These are phyloP conservation scores for Formica aserva DNA, from an alignment of 2,888 invertebrate species.

Conservation along the genomic window DNA sequence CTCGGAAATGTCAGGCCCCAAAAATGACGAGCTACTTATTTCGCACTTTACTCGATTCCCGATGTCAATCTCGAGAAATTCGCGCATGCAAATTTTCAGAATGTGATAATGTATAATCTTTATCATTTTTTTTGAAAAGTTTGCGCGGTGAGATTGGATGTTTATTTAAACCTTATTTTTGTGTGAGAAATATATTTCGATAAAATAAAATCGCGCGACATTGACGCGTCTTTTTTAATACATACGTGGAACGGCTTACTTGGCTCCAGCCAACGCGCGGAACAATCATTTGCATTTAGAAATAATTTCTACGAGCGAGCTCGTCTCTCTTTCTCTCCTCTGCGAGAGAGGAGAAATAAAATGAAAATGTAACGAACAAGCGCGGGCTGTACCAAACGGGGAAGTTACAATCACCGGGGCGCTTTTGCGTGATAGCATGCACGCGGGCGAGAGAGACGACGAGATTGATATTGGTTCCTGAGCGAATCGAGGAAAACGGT, in stretches of 20 bases:
- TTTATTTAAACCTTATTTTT: slow-evolving; percentile 4
- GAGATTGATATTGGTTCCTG: slow-evolving; percentile 78
- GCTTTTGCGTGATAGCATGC: slow-evolving; percentile 74
- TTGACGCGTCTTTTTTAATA: slow-evolving; percentile 45
- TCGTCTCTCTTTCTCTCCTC: not conserved
- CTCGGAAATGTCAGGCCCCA: not conserved
- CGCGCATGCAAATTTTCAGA: slow-evolving; percentile 21
- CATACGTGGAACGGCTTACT: slow-evolving; percentile 46
- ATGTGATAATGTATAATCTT: not conserved
- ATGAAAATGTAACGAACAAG: slow-evolving; percentile 57
- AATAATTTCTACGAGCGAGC: slow-evolving; percentile 53
- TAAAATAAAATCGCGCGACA: slow-evolving; percentile 42
- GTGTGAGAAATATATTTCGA: slow-evolving; percentile 30
- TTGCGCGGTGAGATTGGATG: not conserved
- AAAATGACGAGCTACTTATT: slow-evolving; percentile 40
- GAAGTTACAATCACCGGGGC: slow-evolving; percentile 64
- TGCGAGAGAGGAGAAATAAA: slow-evolving; percentile 40
- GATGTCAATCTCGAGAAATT: slow-evolving; percentile 4
- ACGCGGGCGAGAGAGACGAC: slow-evolving; percentile 64
- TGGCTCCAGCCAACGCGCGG: slow-evolving; percentile 16
- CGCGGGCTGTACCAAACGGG: slow-evolving; percentile 64
- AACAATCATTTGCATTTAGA: slow-evolving; percentile 54
- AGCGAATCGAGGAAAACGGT: slow-evolving; percentile 78
- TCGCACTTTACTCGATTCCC: not conserved
- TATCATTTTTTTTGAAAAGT: slow-evolving; percentile 19